Evolutionary conservation across 2,797 vertebrate species (phyloP).

Genomic region (Gadopsis bispinosus): DNA sequence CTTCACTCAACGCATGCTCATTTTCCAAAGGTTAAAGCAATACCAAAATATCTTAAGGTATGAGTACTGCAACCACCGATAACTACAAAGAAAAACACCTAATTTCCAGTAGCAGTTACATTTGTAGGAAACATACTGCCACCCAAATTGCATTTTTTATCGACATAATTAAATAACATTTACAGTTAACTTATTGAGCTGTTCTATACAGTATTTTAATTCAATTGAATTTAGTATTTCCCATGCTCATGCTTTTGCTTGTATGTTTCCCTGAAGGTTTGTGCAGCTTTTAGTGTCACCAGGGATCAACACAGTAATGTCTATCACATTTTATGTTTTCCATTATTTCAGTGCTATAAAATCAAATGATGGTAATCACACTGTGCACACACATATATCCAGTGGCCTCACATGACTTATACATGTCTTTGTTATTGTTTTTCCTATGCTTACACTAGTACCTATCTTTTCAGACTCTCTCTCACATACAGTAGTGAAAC

Average conservation of each 20-base stretch:
- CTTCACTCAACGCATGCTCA: background rate
- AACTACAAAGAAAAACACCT: background rate
- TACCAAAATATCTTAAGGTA: background rate
- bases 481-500: no score
- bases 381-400: background rate
- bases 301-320: background rate
- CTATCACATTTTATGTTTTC: constrained; percentile 34
- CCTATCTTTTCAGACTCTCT: no score
- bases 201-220: background rate
- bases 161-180: background rate
- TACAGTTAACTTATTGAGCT: background rate
- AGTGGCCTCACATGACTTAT: background rate
- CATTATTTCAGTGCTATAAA: constrained; percentile 57
- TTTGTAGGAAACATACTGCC: background rate
- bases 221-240: background rate
- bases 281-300: background rate
- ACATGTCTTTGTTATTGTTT: constrained; percentile 1
- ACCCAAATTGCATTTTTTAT: background rate
- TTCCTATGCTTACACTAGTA: background rate
- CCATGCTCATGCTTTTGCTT: background rate
- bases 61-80: background rate
- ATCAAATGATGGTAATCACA: constrained; percentile 33
- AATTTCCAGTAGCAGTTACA: background rate
- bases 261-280: background rate
- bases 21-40: background rate